A percentile compares a stretch with the other conserved stretches of the same genome.
Evolutionary conservation across 2,797 vertebrate species (phyloP).

Genomic region (Pangasius krempfi): DNA sequence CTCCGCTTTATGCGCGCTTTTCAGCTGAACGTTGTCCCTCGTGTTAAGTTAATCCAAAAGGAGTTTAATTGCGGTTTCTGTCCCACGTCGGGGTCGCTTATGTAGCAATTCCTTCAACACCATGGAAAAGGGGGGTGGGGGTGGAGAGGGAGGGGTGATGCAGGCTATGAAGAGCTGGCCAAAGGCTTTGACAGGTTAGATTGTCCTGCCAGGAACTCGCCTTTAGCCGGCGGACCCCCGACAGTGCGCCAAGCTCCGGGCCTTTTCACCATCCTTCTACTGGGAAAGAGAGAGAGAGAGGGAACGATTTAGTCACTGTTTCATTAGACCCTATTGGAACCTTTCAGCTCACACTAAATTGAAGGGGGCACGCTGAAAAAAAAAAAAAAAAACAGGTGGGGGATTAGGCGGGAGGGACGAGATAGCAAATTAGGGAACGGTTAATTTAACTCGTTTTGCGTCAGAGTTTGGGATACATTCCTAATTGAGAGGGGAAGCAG

Average conservation of each 20-base stretch:
- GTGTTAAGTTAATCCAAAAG: slow-evolving; percentile 74
- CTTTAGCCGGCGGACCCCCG: slow-evolving; percentile 75
- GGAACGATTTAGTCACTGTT: slow-evolving; percentile 94
- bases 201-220: slow-evolving; percentile 78
- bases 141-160: slow-evolving; percentile 36
- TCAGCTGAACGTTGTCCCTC: slow-evolving; percentile 65
- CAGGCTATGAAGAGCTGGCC: slow-evolving; percentile 73
- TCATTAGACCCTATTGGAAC: slow-evolving; percentile 98
- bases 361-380: slow-evolving; percentile 85
- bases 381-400: slow-evolving; percentile 70
- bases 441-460: slow-evolving; percentile 99
- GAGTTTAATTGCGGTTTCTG: slow-evolving; percentile 85
- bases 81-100: slow-evolving; percentile 82
- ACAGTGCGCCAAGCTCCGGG: slow-evolving; percentile 71
- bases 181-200: slow-evolving; percentile 82
- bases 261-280: slow-evolving; percentile 83
- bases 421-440: slow-evolving; percentile 94
- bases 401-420: slow-evolving; percentile 92
- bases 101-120: slow-evolving; percentile 75
- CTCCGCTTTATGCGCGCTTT: slow-evolving; percentile 72
- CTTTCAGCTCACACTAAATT: slow-evolving; percentile 98
- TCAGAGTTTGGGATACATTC: slow-evolving; percentile 98
- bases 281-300: slow-evolving; percentile 62
- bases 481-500: slow-evolving; percentile 99
- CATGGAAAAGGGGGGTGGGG: slow-evolving; percentile 49